Base-by-base conservation (phyloP, 1,140 invertebrate species). In the Oryctes rhinoceros region DNA sequence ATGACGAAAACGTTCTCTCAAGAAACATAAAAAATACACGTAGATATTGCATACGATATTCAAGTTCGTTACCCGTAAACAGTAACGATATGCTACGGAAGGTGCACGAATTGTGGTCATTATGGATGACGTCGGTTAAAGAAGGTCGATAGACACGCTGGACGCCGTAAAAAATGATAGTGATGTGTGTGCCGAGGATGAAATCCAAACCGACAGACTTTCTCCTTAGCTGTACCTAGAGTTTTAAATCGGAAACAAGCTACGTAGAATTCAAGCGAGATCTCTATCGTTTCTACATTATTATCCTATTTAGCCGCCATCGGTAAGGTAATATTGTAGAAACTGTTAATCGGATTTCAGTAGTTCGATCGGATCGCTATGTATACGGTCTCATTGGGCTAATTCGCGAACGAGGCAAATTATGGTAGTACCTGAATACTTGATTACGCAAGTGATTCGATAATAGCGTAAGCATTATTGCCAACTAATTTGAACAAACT, bases 181-280 rank as follows among this genome's bases (percentile, higher is more conserved):
- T 71, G 65, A 71, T 71, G 65, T 71, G 24, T 71, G 35, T 71
- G 65, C 13, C 11, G 35, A 71, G 37, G 65, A 71, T 71, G 65
- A 35, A 71, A 71, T 71, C 24, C 11, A 71, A 71, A 37, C 65
- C 20, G 65, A 15, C 11, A 71, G 24, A 71, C 65, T 71, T 71
- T 71, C 65, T 35, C 65, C 20, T 30, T 71, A 59, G 53, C 53
- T 59, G 15, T 59, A n/a, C 53, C n/a, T 18, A n/a, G 18, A 59
- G 6, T n/a, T 59, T 59, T 59, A 59, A 59, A 6, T 18, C 4
- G n/a, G n/a, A 18, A 59, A 59, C 53, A 18, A 6, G n/a, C 53
- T 59, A 59, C 15, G n/a, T 18, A 59, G 53, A 59, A 59, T 59
- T 59, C 53, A 59, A 24, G 20, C 2, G 24, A 71, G 35, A 71